Conservation (phyloP, 2,113 vertebrate species). For the Aspidoscelis tigris region DNA sequence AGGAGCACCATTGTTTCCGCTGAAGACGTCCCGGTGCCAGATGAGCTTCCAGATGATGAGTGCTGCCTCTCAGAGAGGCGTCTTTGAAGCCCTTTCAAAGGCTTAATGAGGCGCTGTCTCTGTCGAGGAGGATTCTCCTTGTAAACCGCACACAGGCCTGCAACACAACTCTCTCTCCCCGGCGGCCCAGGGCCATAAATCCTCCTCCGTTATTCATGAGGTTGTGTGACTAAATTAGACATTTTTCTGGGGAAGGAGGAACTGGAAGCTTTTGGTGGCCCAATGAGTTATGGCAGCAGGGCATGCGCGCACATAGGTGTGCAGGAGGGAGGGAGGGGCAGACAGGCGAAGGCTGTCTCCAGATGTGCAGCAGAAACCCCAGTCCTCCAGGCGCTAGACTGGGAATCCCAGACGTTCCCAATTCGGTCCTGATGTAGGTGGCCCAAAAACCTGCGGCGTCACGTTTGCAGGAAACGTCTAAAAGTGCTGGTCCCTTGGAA, state of each 20-base stretch:
- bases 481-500: too few species aligned
- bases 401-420: too few species aligned
- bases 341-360: too few species aligned
- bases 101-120: conserved; percentile 7
- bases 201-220: conserved; percentile 18
- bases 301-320: too few species aligned
- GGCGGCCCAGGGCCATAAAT: conserved; percentile 5
- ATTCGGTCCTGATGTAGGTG: too few species aligned
- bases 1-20: not conserved
- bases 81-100: conserved; percentile 5
- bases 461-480: too few species aligned
- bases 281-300: not conserved
- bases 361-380: too few species aligned
- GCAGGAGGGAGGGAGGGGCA: too few species aligned
- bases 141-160: not conserved
- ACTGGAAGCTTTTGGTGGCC: not conserved
- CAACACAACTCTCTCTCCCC: not conserved
- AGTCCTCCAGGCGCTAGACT: too few species aligned
- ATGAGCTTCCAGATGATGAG: not conserved
- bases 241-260: not conserved
- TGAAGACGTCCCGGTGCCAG: not conserved
- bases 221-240: not conserved
- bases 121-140: not conserved
- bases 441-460: too few species aligned
- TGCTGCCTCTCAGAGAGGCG: not conserved